Percentiles rank a stretch among this genome's conserved stretches.
These are phyloP conservation scores for Acleris holmiana DNA, from an alignment of 2,888 invertebrate species.

Conservation along the genomic window DNA sequence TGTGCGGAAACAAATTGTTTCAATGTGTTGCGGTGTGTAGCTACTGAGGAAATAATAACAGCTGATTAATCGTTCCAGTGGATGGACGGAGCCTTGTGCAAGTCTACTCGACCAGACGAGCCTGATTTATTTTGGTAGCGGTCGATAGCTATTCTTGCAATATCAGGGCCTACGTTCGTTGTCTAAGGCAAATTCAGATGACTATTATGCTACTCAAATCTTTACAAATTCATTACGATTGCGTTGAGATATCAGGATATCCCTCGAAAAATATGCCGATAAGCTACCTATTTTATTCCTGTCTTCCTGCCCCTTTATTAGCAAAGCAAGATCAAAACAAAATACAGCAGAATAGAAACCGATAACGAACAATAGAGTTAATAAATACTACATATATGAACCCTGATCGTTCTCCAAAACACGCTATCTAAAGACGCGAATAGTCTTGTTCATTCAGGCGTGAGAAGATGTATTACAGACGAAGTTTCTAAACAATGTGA, in stretches of 20 bases:
- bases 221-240: too few species aligned
- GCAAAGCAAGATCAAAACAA: too few species aligned
- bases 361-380: too few species aligned
- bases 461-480: slow-evolving; percentile 5
- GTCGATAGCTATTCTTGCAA: slow-evolving; percentile 32
- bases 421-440: slow-evolving; percentile 1
- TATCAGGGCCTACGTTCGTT: not conserved
- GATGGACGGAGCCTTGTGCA: slow-evolving; percentile 22
- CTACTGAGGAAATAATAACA: slow-evolving; percentile 37
- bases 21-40: slow-evolving; percentile 46
- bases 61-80: slow-evolving; percentile 42
- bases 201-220: too few species aligned
- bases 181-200: too few species aligned
- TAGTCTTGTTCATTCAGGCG: not conserved
- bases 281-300: too few species aligned
- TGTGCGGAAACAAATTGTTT: slow-evolving; percentile 57
- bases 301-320: too few species aligned
- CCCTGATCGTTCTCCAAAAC: too few species aligned
- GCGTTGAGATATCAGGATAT: too few species aligned
- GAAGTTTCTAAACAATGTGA: slow-evolving; percentile 18
- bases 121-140: slow-evolving; percentile 35
- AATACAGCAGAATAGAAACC: not conserved
- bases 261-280: too few species aligned
- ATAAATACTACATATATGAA: too few species aligned
- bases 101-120: slow-evolving; percentile 21